Conservation (phyloP, 2,888 invertebrate species). For the Hypomecis atomaria region DNA sequence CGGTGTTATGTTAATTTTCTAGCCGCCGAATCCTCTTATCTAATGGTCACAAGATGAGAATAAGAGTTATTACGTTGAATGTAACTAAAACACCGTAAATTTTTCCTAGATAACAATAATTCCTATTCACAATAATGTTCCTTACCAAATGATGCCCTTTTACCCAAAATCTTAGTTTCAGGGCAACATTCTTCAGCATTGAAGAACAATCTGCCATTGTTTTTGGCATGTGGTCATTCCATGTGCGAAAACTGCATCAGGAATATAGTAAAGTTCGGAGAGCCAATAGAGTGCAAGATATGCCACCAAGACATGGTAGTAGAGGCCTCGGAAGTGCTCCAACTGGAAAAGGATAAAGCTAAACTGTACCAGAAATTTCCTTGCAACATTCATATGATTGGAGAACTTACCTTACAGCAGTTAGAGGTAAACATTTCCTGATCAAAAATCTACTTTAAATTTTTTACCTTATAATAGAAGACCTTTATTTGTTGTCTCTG, state of each 20-base stretch:
- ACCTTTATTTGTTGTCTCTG: too few species aligned
- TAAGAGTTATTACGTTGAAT: too few species aligned
- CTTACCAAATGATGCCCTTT: neutral
- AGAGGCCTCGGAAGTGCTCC: constrained; percentile 46
- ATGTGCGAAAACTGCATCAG: constrained; percentile 87
- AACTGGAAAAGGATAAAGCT: constrained; percentile 52
- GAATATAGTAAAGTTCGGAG: constrained; percentile 63
- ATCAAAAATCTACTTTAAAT: too few species aligned
- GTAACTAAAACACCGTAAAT: too few species aligned
- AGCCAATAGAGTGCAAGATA: constrained; percentile 77
- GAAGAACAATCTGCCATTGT: constrained; percentile 80
- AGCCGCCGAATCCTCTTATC: too few species aligned
- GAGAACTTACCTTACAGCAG: constrained; percentile 63
- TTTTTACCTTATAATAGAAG: neutral
- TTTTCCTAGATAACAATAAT: too few species aligned
- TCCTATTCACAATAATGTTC: too few species aligned
- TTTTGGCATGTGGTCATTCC: constrained; percentile 88
- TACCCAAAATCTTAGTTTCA: constrained; percentile 40
- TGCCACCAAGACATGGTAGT: constrained; percentile 70
- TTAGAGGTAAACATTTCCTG: constrained; percentile 57
- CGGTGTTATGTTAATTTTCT: neutral
- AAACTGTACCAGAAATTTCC: constrained; percentile 66
- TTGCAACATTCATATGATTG: constrained; percentile 67
- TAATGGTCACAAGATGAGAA: too few species aligned
- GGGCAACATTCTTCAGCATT: constrained; percentile 46